Conservation (phyloP, 2,113 vertebrate species). For the Delphinapterus leucas region DNA sequence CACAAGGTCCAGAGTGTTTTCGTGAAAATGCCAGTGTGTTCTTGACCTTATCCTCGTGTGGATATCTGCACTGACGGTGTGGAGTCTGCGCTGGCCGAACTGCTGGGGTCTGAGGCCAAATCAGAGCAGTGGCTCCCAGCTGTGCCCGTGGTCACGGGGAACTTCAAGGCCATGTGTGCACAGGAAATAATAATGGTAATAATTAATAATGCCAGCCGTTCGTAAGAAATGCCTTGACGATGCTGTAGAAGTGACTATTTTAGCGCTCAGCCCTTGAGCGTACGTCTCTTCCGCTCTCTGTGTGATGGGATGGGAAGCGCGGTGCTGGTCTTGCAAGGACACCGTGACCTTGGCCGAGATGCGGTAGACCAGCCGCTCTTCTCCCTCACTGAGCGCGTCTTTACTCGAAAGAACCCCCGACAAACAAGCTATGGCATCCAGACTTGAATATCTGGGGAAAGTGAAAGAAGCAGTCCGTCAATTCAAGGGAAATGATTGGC, state of each 20-base stretch:
- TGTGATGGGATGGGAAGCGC: too few species aligned
- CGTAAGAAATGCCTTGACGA: neutral
- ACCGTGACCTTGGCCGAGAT: fast-evolving
- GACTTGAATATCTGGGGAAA: too few species aligned
- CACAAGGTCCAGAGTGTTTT: neutral
- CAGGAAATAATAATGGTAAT: too few species aligned
- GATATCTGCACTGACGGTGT: neutral
- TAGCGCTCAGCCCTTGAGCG: neutral
- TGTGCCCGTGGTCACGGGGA: fast-evolving
- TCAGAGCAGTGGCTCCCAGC: neutral
- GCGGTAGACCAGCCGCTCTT: neutral
- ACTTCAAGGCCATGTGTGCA: fast-evolving
- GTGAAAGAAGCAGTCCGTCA: fast-evolving
- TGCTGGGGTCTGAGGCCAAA: neutral
- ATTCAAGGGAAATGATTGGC: neutral
- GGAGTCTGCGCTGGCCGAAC: neutral
- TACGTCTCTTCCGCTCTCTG: neutral
- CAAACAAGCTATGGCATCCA: fast-evolving
- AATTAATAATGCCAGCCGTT: too few species aligned
- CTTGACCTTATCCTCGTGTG: neutral
- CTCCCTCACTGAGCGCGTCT: fast-evolving
- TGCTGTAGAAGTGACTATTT: neutral
- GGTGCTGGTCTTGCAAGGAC: fast-evolving
- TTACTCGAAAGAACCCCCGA: neutral
- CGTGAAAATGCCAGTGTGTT: neutral